phyloP scores from a whole-genome alignment of 2,113 vertebrate species.

The Microtus ochrogaster region DNA sequence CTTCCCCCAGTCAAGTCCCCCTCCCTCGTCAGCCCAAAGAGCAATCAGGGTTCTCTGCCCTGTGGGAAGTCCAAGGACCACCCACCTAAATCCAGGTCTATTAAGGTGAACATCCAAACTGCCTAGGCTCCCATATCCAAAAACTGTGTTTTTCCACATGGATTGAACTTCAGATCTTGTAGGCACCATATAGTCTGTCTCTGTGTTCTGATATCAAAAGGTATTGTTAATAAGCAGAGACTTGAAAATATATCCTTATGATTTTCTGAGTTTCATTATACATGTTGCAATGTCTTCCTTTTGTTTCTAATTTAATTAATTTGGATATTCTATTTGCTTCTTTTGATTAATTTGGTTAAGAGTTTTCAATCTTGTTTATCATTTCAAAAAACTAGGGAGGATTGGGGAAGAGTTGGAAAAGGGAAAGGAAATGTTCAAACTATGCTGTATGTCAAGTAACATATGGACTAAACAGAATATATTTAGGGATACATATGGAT shows the following conservation, averaged over 20 bases:
- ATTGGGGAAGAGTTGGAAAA: neutral
- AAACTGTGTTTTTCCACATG: neutral
- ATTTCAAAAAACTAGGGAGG: neutral
- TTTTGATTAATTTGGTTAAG: neutral
- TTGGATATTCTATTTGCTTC: neutral
- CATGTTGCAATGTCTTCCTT: neutral
- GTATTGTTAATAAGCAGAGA: neutral
- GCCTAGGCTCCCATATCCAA: no score
- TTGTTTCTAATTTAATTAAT: neutral
- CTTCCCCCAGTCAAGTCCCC: no score
- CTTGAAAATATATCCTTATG: neutral
- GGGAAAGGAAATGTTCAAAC: neutral
- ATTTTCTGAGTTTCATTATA: neutral
- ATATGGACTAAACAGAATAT: neutral
- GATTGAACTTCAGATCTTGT: neutral
- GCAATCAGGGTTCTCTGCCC: no score
- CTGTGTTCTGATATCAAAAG: constrained; percentile 16
- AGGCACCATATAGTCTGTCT: neutral
- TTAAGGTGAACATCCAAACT: no score
- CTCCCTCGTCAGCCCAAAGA: no score
- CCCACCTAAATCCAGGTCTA: no score
- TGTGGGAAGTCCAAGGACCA: no score
- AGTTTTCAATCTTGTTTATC: neutral
- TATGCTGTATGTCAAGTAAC: neutral
- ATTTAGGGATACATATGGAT: neutral